phyloP scores from a whole-genome alignment of 35 echinoderm and acorn worm species.

The Amphiura filiformis region DNA sequence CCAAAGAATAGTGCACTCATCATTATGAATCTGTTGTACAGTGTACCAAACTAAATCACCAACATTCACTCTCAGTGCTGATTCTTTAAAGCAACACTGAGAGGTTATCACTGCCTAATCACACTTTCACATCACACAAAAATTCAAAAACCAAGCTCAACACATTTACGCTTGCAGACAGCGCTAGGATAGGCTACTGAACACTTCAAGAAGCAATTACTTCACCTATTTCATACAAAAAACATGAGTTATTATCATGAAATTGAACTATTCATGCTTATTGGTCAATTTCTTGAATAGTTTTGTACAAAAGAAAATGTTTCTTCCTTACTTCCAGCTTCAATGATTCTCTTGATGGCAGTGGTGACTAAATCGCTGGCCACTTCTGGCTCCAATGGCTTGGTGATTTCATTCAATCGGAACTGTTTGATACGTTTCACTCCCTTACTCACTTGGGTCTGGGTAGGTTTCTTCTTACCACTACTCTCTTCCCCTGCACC shows the following conservation, averaged over 20 bases:
- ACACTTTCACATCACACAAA: too few species aligned
- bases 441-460: slow-evolving; percentile 37
- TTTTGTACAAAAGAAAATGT: too few species aligned
- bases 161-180: too few species aligned
- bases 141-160: too few species aligned
- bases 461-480: slow-evolving; percentile 13
- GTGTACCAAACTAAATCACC: too few species aligned
- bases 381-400: slow-evolving; percentile 31
- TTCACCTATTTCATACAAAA: not conserved
- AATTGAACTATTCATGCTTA: too few species aligned
- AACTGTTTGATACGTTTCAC: slow-evolving; percentile 82
- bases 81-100: too few species aligned
- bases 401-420: slow-evolving; percentile 75
- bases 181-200: too few species aligned
- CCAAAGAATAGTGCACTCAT: too few species aligned
- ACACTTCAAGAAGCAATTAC: not conserved
- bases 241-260: not conserved
- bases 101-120: too few species aligned
- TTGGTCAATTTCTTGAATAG: not conserved
- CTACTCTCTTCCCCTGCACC: not conserved
- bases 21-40: too few species aligned
- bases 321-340: slow-evolving; percentile 82
- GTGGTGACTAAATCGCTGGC: slow-evolving; percentile 43
- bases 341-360: slow-evolving; percentile 73
- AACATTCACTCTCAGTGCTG: too few species aligned